phyloP scores from a whole-genome alignment of 2,797 vertebrate genomes.

The Salarias fasciatus region DNA sequence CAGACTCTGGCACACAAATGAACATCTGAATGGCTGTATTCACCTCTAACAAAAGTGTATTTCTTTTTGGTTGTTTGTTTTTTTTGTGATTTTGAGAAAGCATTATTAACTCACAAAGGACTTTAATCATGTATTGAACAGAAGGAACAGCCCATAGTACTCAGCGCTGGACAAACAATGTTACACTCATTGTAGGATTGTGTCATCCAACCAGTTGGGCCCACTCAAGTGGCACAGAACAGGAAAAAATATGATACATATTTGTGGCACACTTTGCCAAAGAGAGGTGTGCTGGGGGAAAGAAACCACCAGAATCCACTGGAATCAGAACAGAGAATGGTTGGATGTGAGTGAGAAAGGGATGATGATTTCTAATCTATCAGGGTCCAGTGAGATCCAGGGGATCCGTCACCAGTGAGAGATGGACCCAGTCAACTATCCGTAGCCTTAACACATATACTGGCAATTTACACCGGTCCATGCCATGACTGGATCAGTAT shows the following conservation, averaged over 20 bases:
- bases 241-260: constrained; percentile 43
- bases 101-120: neutral
- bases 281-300: constrained; percentile 32
- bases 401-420: constrained; percentile 58
- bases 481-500: constrained; percentile 38
- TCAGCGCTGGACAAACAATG: constrained; percentile 43
- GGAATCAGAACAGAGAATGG: constrained; percentile 22
- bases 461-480: constrained; percentile 53
- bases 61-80: neutral
- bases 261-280: constrained; percentile 47
- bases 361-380: constrained; percentile 67
- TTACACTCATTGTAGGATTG: constrained; percentile 43
- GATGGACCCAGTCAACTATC: constrained; percentile 54
- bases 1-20: constrained; percentile 17
- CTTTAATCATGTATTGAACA: constrained; percentile 14
- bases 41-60: constrained; percentile 8
- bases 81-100: constrained; percentile 4
- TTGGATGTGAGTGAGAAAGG: constrained; percentile 30
- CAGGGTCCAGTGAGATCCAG: constrained; percentile 42
- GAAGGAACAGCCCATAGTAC: constrained; percentile 14
- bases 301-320: constrained; percentile 22
- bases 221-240: constrained; percentile 30
- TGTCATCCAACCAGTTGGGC: constrained; percentile 50
- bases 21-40: constrained; percentile 19
- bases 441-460: constrained; percentile 48